phyloP scores from a whole-genome alignment of 1,140 invertebrate species.

The Drosophila repletoides region DNA sequence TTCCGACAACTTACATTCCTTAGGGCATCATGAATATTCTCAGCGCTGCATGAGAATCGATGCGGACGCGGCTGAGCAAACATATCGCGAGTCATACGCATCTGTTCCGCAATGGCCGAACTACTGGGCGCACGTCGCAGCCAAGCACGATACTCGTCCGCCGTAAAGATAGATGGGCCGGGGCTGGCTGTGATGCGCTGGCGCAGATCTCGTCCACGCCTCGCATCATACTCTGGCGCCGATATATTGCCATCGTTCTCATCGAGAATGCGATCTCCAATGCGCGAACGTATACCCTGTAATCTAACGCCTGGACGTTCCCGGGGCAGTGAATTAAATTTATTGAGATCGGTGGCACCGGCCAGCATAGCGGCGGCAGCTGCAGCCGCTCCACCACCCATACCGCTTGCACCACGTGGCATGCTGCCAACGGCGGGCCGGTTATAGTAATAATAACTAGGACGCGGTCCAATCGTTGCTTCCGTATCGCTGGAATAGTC shows the following conservation, averaged over 20 bases:
- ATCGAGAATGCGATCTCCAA: slow-evolving; percentile 85
- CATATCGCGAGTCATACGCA: slow-evolving; percentile 88
- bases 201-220: slow-evolving; percentile 84
- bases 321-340: slow-evolving; percentile 89
- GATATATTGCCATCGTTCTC: slow-evolving; percentile 92
- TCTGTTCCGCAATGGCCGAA: slow-evolving; percentile 94
- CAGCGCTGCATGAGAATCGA: slow-evolving; percentile 93
- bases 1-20: slow-evolving; percentile 86
- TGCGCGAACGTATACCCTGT: slow-evolving; percentile 71
- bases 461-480: slow-evolving; percentile 90
- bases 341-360: slow-evolving; percentile 81
- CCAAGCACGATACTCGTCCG: slow-evolving; percentile 95
- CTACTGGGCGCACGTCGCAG: slow-evolving; percentile 94
- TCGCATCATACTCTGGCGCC: slow-evolving; percentile 90
- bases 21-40: slow-evolving; percentile 92
- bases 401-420: slow-evolving; percentile 83
- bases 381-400: slow-evolving; percentile 49
- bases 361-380: slow-evolving; percentile 76
- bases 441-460: slow-evolving; percentile 90
- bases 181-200: slow-evolving; percentile 75
- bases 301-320: slow-evolving; percentile 85
- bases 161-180: slow-evolving; percentile 89
- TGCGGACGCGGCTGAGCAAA: slow-evolving; percentile 86
- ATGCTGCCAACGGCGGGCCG: slow-evolving; percentile 83
- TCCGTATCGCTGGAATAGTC: slow-evolving; percentile 98